Evolutionary conservation across 1,140 invertebrate genomes (phyloP), one percentile per base, ranked within the genome.

Genomic region (Polypedilum pembai): DNA sequence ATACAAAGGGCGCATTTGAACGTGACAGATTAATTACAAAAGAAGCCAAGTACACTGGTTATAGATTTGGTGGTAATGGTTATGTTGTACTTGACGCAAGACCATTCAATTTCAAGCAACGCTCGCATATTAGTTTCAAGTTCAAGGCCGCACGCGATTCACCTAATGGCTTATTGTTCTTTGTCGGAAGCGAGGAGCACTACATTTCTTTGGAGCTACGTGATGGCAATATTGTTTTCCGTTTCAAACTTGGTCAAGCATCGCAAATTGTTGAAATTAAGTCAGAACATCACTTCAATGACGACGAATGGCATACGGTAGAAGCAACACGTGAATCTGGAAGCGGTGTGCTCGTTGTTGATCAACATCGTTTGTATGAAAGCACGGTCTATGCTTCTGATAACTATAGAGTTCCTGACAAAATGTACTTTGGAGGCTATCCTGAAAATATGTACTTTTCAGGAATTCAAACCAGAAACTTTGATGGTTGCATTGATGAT

Each of bases 401-500:
- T 78, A 80, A 83, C 78, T 76, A 94, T 79, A 79, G 84, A 8
- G 81, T 86, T 65, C 81, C 85, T 73, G 85, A 92, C 79, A 81
- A 89, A 15, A 90, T 98, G 78, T 97, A 91, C 82, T 91, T 99
- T 77, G 96, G 96, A 76, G 96, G 95, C 1, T 92, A 91, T 82
- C 90, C 91, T 0, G 84, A 85, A 2, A 85, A 86, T n/a, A 90
- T 90, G 77, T 83, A 85, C 21, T 89, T 88, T 73, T 80, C 83
- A 12, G 85, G 88, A 41, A 89, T 92, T 0, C 89, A 88, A 0
- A 87, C 86, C 69, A 82, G 86, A 24, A 92, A 92, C 73, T 98
- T 98, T 81, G 94, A 97, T 78, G 97, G 97, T 3, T 99, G 97
- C 80, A 92, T 99, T 63, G 88, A 94, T 77, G 86, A 92, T 75